These are phyloP conservation scores for Echiichthys vipera DNA, from an alignment of 2,797 vertebrate species.

Conservation along the genomic window DNA sequence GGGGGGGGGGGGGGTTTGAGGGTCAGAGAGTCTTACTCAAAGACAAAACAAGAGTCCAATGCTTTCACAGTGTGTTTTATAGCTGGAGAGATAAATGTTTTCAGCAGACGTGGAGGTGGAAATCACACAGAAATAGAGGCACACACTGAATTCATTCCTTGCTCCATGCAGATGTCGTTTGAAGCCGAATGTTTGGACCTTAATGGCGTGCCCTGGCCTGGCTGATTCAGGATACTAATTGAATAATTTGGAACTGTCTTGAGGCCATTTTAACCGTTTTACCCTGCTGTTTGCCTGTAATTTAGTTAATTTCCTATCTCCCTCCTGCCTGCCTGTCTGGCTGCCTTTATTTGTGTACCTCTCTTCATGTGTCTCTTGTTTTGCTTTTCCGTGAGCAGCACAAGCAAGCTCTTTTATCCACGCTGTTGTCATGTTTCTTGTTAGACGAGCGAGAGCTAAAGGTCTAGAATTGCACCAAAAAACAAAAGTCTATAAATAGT, in stretches of 20 bases:
- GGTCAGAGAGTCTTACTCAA: neutral
- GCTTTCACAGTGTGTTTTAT: slow-evolving; percentile 25
- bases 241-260: slow-evolving; percentile 54
- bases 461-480: neutral
- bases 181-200: slow-evolving; percentile 23
- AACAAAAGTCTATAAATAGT: slow-evolving; percentile 8
- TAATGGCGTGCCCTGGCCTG: slow-evolving; percentile 37
- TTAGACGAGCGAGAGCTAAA: neutral
- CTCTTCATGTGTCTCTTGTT: neutral
- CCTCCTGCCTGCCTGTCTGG: slow-evolving; percentile 10
- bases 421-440: neutral
- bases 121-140: slow-evolving; percentile 19
- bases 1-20: no score
- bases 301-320: slow-evolving; percentile 32
- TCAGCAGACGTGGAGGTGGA: slow-evolving; percentile 3
- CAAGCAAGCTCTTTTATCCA: slow-evolving; percentile 13
- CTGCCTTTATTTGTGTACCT: slow-evolving; percentile 6
- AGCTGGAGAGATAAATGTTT: slow-evolving; percentile 30
- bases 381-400: slow-evolving; percentile 9
- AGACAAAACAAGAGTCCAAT: slow-evolving; percentile 67
- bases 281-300: slow-evolving; percentile 42
- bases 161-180: slow-evolving; percentile 25
- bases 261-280: slow-evolving; percentile 41
- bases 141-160: neutral
- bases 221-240: slow-evolving; percentile 53